phyloP scores from a whole-genome alignment of 2,113 vertebrate genomes.

The Hippolais icterina region DNA sequence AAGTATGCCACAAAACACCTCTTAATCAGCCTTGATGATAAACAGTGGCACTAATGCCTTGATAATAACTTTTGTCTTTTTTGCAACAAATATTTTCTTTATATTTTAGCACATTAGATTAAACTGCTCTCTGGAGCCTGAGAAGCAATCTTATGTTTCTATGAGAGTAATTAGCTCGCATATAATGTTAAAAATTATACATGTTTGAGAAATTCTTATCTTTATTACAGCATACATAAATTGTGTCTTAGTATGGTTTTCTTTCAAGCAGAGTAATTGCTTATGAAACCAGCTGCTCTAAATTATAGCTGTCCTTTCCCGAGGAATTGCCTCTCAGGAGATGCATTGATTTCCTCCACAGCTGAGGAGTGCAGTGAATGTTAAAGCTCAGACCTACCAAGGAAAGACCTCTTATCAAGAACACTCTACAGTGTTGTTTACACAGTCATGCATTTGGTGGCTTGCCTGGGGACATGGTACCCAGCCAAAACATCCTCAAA shows the following conservation, averaged over 20 bases:
- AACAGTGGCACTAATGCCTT: conserved; percentile 9
- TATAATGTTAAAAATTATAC: not conserved
- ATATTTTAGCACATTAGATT: not conserved
- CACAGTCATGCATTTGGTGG: not conserved
- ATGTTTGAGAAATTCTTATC: not conserved
- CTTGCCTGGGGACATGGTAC: not conserved
- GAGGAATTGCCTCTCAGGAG: not conserved
- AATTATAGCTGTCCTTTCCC: not conserved
- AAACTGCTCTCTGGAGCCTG: not conserved
- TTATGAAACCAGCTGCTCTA: not conserved
- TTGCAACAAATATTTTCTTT: not conserved
- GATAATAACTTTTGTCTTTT: not conserved
- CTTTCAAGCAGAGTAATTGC: not conserved
- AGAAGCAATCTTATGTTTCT: not conserved
- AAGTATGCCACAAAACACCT: not conserved
- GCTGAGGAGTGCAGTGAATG: not conserved
- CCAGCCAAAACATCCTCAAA: not conserved
- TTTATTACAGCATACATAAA: not conserved
- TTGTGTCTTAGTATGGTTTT: not conserved
- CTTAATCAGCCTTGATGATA: not conserved
- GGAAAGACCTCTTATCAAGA: not conserved
- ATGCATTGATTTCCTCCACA: not conserved
- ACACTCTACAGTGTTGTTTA: not conserved
- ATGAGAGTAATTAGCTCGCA: not conserved
- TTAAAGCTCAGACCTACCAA: not conserved